Evolutionary conservation across 2,888 invertebrate genomes (phyloP).

Genomic region (Arge pagana): DNA sequence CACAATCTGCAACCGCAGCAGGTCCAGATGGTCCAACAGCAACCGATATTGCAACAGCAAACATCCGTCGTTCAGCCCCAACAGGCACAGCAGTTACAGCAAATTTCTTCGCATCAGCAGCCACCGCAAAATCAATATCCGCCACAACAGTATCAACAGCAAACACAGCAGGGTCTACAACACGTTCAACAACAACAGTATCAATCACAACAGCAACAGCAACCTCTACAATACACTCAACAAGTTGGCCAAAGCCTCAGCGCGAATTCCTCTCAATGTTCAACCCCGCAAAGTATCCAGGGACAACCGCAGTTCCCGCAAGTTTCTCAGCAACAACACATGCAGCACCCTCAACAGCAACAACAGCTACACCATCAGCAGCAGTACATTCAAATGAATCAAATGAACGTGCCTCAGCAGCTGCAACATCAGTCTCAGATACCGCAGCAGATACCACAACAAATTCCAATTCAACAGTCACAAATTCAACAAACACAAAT

Average conservation of each 20-base stretch:
- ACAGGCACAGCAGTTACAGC: slow-evolving; percentile 53
- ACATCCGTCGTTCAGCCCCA: slow-evolving; percentile 49
- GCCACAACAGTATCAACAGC: slow-evolving; percentile 58
- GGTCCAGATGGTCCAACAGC: slow-evolving; percentile 57
- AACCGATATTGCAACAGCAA: slow-evolving; percentile 59
- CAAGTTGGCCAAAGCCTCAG: slow-evolving; percentile 45
- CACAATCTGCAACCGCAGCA: slow-evolving; percentile 55
- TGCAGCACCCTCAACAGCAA: slow-evolving; percentile 61
- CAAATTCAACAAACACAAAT: no score
- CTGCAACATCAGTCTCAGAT: slow-evolving; percentile 62
- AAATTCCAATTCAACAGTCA: slow-evolving; percentile 38
- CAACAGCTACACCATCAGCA: slow-evolving; percentile 62
- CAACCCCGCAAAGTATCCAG: slow-evolving; percentile 55
- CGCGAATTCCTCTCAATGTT: slow-evolving; percentile 50
- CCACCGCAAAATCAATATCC: slow-evolving; percentile 61
- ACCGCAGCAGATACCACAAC: slow-evolving; percentile 58
- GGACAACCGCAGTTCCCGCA: slow-evolving; percentile 51
- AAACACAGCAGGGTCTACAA: slow-evolving; percentile 45
- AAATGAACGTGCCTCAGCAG: slow-evolving; percentile 61
- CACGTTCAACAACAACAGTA: slow-evolving; percentile 43
- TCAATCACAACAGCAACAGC: slow-evolving; percentile 52
- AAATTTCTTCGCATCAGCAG: slow-evolving; percentile 61
- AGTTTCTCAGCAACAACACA: slow-evolving; percentile 42
- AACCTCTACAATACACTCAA: slow-evolving; percentile 43
- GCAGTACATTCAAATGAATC: slow-evolving; percentile 61